A percentile compares a stretch with the other conserved stretches of the same genome.
Evolutionary conservation across 2,113 vertebrate genomes (phyloP).

Genomic region (Sitta europaea): DNA sequence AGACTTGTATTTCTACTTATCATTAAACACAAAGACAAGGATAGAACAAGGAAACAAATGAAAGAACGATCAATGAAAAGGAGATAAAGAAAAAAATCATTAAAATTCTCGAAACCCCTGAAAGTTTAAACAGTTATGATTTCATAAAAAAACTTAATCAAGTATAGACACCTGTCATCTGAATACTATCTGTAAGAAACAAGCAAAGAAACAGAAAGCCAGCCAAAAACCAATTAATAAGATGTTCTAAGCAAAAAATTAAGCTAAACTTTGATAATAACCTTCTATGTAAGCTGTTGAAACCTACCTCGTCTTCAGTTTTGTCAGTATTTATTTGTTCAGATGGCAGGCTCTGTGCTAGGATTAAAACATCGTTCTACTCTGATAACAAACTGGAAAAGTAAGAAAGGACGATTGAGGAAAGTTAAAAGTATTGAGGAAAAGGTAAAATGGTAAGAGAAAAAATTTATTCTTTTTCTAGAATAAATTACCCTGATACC

Average conservation of each 20-base stretch:
- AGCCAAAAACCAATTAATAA: accelerated
- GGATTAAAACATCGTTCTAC: neutral
- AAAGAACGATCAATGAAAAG: neutral
- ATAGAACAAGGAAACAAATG: neutral
- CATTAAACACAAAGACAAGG: neutral
- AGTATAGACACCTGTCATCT: neutral
- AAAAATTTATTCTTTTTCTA: neutral
- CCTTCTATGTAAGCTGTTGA: neutral
- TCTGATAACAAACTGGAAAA: neutral
- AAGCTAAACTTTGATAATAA: neutral
- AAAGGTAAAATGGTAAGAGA: neutral
- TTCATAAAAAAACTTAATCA: neutral
- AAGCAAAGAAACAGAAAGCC: neutral
- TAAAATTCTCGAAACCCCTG: neutral
- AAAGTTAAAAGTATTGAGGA: neutral
- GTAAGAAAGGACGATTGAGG: neutral
- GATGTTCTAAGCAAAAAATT: neutral
- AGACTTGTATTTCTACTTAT: neutral
- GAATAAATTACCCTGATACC: neutral
- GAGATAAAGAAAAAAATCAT: neutral
- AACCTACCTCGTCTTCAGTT: neutral
- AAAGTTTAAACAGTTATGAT: neutral
- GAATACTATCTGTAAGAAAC: neutral
- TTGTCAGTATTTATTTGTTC: neutral
- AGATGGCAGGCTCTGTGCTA: neutral